Conservation (phyloP, 2,888 invertebrate genomes). For the Cryptus armator region DNA sequence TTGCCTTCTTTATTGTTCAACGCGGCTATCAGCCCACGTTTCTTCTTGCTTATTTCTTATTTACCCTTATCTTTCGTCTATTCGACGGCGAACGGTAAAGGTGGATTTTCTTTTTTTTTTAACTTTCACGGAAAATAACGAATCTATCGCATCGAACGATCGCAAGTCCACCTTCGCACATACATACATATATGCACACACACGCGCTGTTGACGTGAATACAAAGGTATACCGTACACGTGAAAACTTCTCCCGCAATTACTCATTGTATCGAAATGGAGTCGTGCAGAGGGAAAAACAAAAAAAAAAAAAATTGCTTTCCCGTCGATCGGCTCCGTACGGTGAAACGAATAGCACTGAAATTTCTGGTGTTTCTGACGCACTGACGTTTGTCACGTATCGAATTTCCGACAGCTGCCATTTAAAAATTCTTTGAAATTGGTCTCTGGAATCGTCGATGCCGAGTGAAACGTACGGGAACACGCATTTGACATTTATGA, state of each 20-base stretch:
- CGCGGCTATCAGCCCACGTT: conserved; percentile 4
- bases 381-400: conserved; percentile 27
- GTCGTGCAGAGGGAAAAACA: background rate
- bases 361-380: conserved; percentile 8
- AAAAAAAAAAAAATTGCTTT: background rate
- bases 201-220: background rate
- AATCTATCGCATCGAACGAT: background rate
- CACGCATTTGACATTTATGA: conserved; percentile 21
- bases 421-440: conserved; percentile 50
- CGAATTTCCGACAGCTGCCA: conserved; percentile 42
- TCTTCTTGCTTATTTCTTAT: background rate
- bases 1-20: background rate
- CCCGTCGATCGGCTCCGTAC: conserved; percentile 8
- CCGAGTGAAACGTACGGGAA: background rate
- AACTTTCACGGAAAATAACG: background rate
- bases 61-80: conserved; percentile 10
- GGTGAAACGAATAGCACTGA: conserved; percentile 13
- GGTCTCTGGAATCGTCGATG: conserved; percentile 4
- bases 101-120: background rate
- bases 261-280: conserved; percentile 41
- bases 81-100: conserved; percentile 2
- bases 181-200: background rate
- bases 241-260: conserved; percentile 42
- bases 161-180: background rate
- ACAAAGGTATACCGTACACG: background rate